phyloP scores from a whole-genome alignment of 2,797 vertebrate genomes.

The Paedocypris micromegethes region DNA sequence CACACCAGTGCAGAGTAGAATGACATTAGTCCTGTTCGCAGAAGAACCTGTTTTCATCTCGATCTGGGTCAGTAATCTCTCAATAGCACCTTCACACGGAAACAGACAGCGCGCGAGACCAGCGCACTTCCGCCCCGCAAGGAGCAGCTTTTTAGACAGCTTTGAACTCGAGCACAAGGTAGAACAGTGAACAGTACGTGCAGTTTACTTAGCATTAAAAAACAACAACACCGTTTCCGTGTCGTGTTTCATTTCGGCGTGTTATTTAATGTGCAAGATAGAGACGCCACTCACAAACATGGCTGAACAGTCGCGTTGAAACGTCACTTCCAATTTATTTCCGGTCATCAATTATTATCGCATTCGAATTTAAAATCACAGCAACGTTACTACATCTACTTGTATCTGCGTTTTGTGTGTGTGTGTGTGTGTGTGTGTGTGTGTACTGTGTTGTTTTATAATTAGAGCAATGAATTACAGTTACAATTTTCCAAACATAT shows the following conservation, averaged over 20 bases:
- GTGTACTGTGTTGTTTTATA: too few relatives aligned
- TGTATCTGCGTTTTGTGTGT: too few relatives aligned
- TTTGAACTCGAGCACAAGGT: neutral
- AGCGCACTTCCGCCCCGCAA: slow-evolving; percentile 37
- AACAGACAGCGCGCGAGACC: slow-evolving; percentile 10
- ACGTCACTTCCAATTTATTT: slow-evolving; percentile 16
- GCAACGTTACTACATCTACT: too few relatives aligned
- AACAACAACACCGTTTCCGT: too few relatives aligned
- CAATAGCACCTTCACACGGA: slow-evolving; percentile 40
- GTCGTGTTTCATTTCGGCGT: too few relatives aligned
- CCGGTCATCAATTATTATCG: too few relatives aligned
- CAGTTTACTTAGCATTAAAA: too few relatives aligned
- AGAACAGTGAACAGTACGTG: neutral
- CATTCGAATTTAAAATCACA: too few relatives aligned
- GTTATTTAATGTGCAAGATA: too few relatives aligned
- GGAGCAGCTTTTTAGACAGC: neutral
- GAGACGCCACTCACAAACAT: slow-evolving; percentile 41
- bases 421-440: too few relatives aligned
- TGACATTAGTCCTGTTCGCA: slow-evolving; percentile 9
- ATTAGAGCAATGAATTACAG: too few relatives aligned
- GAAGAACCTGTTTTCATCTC: slow-evolving; percentile 14
- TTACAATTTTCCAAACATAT: too few relatives aligned
- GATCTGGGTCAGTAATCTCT: slow-evolving; percentile 38
- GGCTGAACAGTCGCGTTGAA: neutral
- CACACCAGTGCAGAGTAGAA: neutral